phyloP scores from a whole-genome alignment of 2,113 vertebrate genomes.

The Heterochromis multidens region DNA sequence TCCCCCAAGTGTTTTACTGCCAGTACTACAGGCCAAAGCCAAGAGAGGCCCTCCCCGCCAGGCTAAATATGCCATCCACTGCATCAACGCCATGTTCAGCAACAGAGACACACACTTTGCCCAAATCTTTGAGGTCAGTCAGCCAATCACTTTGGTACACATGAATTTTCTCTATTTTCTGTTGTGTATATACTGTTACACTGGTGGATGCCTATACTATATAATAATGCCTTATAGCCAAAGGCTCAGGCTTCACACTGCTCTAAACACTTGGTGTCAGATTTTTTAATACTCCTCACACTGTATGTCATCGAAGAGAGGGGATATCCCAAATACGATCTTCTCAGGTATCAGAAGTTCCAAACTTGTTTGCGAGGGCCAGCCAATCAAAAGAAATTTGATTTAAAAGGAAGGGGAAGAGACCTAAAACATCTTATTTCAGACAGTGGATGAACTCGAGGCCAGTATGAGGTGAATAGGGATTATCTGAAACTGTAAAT shows the following conservation, averaged over 20 bases:
- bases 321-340: background rate
- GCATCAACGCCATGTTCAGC: constrained; percentile 97
- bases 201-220: too few relatives aligned
- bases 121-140: constrained; percentile 96
- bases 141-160: background rate
- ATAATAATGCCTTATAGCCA: too few relatives aligned
- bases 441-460: background rate
- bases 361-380: background rate
- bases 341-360: too few relatives aligned
- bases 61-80: constrained; percentile 97
- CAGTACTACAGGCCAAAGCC: constrained; percentile 96
- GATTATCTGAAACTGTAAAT: background rate
- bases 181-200: too few relatives aligned
- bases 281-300: background rate
- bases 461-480: background rate
- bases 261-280: background rate
- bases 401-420: background rate
- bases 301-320: background rate
- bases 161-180: too few relatives aligned
- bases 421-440: background rate
- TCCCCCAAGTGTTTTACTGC: constrained; percentile 86
- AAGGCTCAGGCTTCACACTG: too few relatives aligned
- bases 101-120: constrained; percentile 98
- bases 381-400: background rate
- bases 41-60: constrained; percentile 94